Evolutionary conservation across 2,888 invertebrate species (phyloP), one percentile per base, ranked within the genome.

Genomic region (Mythimna ferrago): DNA sequence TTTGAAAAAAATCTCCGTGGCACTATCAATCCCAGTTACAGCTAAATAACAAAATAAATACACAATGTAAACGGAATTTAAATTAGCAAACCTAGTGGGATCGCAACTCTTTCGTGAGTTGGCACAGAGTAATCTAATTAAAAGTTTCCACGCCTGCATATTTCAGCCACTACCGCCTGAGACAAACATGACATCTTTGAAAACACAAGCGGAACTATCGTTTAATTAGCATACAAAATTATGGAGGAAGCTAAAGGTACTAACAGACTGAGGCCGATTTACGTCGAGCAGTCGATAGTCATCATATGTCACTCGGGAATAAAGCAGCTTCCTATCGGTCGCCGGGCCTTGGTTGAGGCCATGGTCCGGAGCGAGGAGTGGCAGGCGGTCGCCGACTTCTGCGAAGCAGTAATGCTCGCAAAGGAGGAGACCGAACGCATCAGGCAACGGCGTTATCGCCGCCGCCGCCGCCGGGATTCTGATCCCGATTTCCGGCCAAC

Each of bases 221-320:
- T 58, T 73, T 61, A 51, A 63, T 80, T 66, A 62, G 48, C 69
- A 74, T 69, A 80, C 38, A 19, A 35, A 61, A 74, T 69, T 74
- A 21, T 53, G 1, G 5, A 63, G 26, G 11, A 6, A 14, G 14
- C 10, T 32, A 57, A 41, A 51, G 48, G 21, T 21, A n/a, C 7
- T 21, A 9, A 16, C 14, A 62, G 21, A 44, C 14, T 51, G 16
- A 21, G 11, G 2, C 51, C 4, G 38, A 16, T 51, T n/a, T 5
- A 6, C 38, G 38, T 38, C 38, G 38, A 38, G 1, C 38, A 38
- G 38, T 9, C 9, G 38, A 38, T 38, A 38, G 38, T 38, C 38
- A 38, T 38, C 9, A 38, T 9, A 32, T 32, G 5, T 32, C 32
- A 26, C 26, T 26, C 26, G 26, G 26, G 2, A 26, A 26, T 26